Percentiles rank a stretch among this genome's conserved stretches.
phyloP scores from a whole-genome alignment of 2,113 vertebrate species.

The Lepidothrix coronata region DNA sequence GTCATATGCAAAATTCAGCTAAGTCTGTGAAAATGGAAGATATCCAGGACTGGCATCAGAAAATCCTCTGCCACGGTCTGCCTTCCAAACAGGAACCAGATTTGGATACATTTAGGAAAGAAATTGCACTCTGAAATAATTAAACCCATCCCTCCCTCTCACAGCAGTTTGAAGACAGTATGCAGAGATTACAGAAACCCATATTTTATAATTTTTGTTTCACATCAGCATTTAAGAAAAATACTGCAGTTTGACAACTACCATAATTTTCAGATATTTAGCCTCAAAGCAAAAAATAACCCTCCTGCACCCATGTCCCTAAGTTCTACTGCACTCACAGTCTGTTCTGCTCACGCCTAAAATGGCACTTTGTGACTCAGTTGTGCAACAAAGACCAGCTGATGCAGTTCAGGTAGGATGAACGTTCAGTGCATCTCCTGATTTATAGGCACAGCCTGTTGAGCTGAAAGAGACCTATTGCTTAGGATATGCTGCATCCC shows the following conservation, averaged over 20 bases:
- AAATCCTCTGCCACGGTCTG: not conserved
- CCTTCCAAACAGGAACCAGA: not conserved
- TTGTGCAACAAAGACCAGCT: not conserved
- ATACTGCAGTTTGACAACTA: not conserved
- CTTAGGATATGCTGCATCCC: not conserved
- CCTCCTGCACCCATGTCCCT: no score
- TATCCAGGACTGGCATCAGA: not conserved
- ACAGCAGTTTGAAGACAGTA: not conserved
- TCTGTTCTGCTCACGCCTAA: not conserved
- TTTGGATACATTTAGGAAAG: not conserved
- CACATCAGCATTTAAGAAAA: not conserved
- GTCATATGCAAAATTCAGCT: not conserved
- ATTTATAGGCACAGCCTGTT: not conserved
- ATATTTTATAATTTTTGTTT: not conserved
- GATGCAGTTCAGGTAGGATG: not conserved
- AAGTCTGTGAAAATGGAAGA: not conserved
- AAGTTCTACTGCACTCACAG: not conserved
- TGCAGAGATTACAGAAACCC: not conserved
- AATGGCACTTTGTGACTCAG: not conserved
- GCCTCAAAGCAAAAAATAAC: not conserved
- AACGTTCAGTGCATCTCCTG: not conserved
- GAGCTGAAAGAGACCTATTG: not conserved
- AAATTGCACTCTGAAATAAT: not conserved
- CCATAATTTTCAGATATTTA: not conserved
- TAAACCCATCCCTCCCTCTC: not conserved